phyloP scores from a whole-genome alignment of 2,113 vertebrate species.

The Amblyornis subalaris region DNA sequence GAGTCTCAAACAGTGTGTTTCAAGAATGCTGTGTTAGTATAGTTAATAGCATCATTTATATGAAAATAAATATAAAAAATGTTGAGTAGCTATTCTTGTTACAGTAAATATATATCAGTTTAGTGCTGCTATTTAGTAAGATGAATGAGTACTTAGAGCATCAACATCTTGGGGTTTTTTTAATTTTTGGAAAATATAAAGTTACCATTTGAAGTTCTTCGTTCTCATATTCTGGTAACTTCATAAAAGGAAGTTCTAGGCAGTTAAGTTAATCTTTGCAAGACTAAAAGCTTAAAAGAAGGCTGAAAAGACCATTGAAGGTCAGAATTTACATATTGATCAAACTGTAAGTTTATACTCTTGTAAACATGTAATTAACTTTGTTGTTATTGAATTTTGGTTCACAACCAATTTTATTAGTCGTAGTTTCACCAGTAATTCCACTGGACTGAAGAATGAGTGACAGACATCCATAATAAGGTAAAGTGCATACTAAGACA shows the following conservation, averaged over 20 bases:
- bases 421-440: slow-evolving; percentile 71
- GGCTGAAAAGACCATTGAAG: slow-evolving; percentile 79
- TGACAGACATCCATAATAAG: slow-evolving; percentile 55
- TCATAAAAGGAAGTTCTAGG: slow-evolving; percentile 69
- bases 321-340: slow-evolving; percentile 87
- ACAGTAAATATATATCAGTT: background rate
- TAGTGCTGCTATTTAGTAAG: background rate
- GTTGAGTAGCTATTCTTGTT: background rate
- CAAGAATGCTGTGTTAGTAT: background rate
- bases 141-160: background rate
- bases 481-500: slow-evolving; percentile 21
- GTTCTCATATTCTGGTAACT: slow-evolving; percentile 28
- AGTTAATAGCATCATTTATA: background rate
- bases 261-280: slow-evolving; percentile 74
- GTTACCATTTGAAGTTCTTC: background rate
- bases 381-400: slow-evolving; percentile 79
- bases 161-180: background rate
- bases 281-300: slow-evolving; percentile 77
- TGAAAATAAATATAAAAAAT: background rate
- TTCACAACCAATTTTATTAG: slow-evolving; percentile 78
- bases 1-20: background rate
- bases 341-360: slow-evolving; percentile 77
- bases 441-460: slow-evolving; percentile 49
- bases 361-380: slow-evolving; percentile 80
- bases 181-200: background rate